Percentiles rank a stretch among this genome's conserved stretches.
Evolutionary conservation across 2,113 vertebrate genomes (phyloP).

Genomic region (Ictalurus furcatus): DNA sequence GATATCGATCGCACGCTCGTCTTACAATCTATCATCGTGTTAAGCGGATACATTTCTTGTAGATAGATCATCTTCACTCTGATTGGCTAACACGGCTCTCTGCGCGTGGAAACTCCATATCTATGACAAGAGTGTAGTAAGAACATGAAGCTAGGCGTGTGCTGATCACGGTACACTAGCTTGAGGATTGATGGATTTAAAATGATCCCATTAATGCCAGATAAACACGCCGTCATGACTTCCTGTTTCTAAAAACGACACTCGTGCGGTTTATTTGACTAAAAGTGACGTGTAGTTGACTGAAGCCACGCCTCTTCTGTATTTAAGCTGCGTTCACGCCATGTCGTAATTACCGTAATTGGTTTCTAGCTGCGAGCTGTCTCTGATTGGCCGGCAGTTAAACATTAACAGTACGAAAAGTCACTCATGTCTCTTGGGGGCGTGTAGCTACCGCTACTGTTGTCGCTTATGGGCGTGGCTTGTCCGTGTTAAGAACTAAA

Average conservation of each 20-base stretch:
- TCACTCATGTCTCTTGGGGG: no score
- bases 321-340: background rate
- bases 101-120: constrained; percentile 16
- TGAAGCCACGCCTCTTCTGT: background rate
- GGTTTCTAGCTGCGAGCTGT: background rate
- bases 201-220: background rate
- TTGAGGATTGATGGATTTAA: background rate
- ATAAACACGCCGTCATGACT: background rate
- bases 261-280: background rate
- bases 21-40: constrained; percentile 34
- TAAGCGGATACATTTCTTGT: constrained; percentile 12
- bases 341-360: no score
- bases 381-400: background rate
- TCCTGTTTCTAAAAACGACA: background rate
- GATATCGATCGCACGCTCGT: constrained; percentile 17
- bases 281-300: background rate
- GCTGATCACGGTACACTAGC: background rate
- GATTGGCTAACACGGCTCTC: constrained; percentile 25
- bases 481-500: background rate
- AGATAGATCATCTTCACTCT: background rate
- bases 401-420: background rate
- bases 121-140: background rate
- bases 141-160: constrained; percentile 1
- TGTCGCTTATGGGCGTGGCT: background rate
- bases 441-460: background rate